Evolutionary conservation across 2,113 vertebrate genomes (phyloP), one percentile per base, ranked within the genome.

Genomic region (Anthoscopus minutus): DNA sequence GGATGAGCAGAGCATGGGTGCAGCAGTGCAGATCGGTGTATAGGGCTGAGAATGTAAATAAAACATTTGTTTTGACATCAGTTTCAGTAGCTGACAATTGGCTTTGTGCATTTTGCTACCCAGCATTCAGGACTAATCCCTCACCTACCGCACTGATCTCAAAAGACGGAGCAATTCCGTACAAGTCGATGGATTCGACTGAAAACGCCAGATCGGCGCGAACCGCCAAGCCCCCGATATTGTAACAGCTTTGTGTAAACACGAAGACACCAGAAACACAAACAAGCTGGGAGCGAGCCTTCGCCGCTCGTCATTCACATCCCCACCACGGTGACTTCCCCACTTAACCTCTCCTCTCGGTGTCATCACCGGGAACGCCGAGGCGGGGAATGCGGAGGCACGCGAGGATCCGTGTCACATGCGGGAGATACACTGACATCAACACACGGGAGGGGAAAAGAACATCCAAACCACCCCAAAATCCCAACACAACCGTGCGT

Each of bases 211-310:
- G 90, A 74, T 7, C 11, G 7, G 11, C 1, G n/a, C 0, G 30
- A 37, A 24, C 20, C n/a, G 74, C 90, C 94, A 58, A 95, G 72
- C 73, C 44, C 50, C 42, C n/a, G 4, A 53, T 44, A 47, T 19
- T 13, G 48, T 81, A 76, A 81, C 73, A 89, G 96, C 92, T 58
- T 33, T 8, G 86, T 15, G 6, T 37, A 72, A 96, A 94, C 86
- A 85, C 23, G 71, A 38, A n/a, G 40, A 57, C 82, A 40, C 53
- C 81, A 47, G 20, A 27, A 37, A 38, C 24, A 5, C 76, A 40
- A 42, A 67, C 8, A 56, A 67, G 40, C 79, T 5, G 82, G 27
- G 11, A 58, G 61, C 2, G 11, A 79, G 86, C 11, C 82, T 67
- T 67, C 53, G 5, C 66, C 18, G 86, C 91, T 65, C 71, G 10